phyloP scores from a whole-genome alignment of 2,888 invertebrate genomes.

The Rhimphoctona megacephalus region DNA sequence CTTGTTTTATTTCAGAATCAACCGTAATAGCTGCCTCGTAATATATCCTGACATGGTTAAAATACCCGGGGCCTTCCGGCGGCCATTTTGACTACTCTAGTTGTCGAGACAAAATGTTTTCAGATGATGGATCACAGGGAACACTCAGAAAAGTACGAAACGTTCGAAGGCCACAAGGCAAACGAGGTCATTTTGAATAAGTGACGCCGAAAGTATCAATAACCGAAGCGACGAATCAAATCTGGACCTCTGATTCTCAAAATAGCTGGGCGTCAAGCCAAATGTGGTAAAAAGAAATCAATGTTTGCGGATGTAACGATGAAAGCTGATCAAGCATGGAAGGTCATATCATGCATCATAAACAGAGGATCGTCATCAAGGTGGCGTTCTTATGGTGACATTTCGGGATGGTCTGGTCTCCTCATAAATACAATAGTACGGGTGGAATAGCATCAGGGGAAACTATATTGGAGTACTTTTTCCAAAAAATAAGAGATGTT shows the following conservation, averaged over 20 bases:
- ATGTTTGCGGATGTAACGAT: neutral
- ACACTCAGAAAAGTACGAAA: neutral
- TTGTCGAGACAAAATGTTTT: neutral
- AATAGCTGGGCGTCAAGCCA: neutral
- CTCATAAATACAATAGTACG: neutral
- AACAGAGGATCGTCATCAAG: neutral
- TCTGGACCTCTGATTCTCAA: neutral
- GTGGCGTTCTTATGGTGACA: neutral
- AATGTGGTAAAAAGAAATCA: neutral
- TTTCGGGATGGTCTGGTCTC: neutral
- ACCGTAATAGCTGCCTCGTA: neutral
- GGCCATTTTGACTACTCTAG: neutral
- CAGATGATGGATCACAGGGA: neutral
- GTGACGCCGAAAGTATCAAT: neutral
- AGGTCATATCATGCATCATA: neutral
- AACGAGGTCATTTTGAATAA: neutral
- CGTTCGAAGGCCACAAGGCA: neutral
- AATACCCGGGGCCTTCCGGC: too few relatives aligned
- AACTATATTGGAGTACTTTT: neutral
- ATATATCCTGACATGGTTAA: neutral
- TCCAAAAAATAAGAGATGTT: neutral
- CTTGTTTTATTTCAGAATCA: neutral
- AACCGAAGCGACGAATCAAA: neutral
- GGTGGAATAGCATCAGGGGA: neutral
- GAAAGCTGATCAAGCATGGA: neutral